Base-by-base conservation (phyloP, 2,797 vertebrate genomes). In the Remorina albescens region DNA sequence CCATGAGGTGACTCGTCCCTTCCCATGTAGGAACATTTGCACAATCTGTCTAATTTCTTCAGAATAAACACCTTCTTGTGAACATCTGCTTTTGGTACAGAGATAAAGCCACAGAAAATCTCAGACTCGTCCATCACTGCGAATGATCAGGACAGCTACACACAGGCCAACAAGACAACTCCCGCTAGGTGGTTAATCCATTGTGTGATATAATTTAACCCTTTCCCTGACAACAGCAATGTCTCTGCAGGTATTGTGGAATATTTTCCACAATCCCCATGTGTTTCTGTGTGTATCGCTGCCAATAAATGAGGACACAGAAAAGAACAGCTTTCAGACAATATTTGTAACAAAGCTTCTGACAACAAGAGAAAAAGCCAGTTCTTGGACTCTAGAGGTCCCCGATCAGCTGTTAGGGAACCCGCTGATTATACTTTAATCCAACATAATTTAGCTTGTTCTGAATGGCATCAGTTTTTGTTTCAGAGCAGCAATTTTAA, bases 31-130 rank as follows among this genome's bases (percentile, higher is more conserved):
- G 30, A 60, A 60, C 58, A 32, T 74, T 68, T 67, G 34, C 46
- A 68, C 32, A 80, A 74, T 57, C 49, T n/a, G 56, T n/a, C 56
- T 71, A 39, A 51, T 71, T 69, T 61, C 30, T 54, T 49, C 57
- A 30, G 54, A 47, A 46, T 54, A 67, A 80, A 73, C 60, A 54
- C 10, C 18, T 66, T 46, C 46, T 34, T 44, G 26, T 21, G 69
- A 82, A 74, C 74, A 73, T 67, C 81, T 84, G 83, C 64, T 80
- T 78, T 81, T 56, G 26, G 61, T 67, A 67, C 15, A 4, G 37
- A 13, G 19, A 74, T 50, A 54, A 72, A 81, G 57, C 44, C 61
- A 41, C 28, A 36, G 37, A 68, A 74, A 55, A 57, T 39, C 67
- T 32, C 30, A 34, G 37, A 78, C 57, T 51, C 25, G 23, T 72